Base-by-base conservation (phyloP, 2,888 invertebrate genomes). In the Chorisops tibialis region DNA sequence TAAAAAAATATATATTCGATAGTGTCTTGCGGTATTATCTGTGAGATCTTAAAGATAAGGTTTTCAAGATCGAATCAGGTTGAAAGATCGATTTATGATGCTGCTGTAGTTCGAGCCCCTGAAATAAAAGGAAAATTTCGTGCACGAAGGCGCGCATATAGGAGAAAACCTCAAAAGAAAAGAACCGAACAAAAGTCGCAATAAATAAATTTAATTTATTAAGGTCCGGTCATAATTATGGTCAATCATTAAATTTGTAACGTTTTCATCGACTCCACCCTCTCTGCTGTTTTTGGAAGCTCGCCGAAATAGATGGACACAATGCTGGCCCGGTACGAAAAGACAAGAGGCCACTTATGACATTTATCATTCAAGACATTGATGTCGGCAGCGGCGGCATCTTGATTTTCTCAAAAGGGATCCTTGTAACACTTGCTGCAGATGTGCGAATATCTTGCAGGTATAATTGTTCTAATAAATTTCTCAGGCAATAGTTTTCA, bases 241-340 rank as follows among this genome's bases (percentile, higher is more conserved):
- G 54, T 54, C 43, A 54, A 60, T 58, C 62, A 65, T 65, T 62
- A 65, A 65, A 65, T 65, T 62, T 60, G 62, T 65, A 65, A 62
- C 64, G 60, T 65, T 65, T 65, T 65, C 64, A 65, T 65, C 62
- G 61, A 58, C 35, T 41, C 49, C 49, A 49, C 43, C 48, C 47
- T 30, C 48, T 43, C 45, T 22, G 35, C 18, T 24, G 14, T 38
- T 51, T 61, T 58, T 43, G 21, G 47, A 14, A 16, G 41, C 16
- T 41, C 16, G n/a, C n/a, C n/a, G n/a, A n/a, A 9, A 9, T 30
- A 30, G 30, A 30, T n/a, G n/a, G n/a, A n/a, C n/a, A n/a, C n/a
- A n/a, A n/a, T n/a, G n/a, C n/a, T n/a, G n/a, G n/a, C n/a, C n/a
- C 1, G n/a, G 12, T 41, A 41, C 16, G 37, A 41, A 41, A 41